Conservation (phyloP, 2,888 invertebrate genomes). For the Volucella bombylans region DNA sequence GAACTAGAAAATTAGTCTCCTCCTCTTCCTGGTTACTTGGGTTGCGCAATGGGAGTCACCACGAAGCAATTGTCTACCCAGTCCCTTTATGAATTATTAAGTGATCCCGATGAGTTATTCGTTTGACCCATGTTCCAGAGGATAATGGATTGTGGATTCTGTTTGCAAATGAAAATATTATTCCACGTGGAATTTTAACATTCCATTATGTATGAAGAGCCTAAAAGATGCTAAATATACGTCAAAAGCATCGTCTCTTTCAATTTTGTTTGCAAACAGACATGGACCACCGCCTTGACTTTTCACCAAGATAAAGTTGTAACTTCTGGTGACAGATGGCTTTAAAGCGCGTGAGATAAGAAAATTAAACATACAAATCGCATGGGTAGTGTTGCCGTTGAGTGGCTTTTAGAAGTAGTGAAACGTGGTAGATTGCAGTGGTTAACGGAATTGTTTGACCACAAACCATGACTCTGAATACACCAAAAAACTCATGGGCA, state of each 20-base stretch:
- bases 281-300: background rate
- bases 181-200: conserved; percentile 51
- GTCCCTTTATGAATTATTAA: conserved; percentile 61
- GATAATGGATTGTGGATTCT: background rate
- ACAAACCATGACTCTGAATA: too few relatives aligned
- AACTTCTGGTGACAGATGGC: conserved; percentile 51
- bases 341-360: background rate
- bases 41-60: too few relatives aligned
- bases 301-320: conserved; percentile 18
- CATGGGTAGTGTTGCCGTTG: too few relatives aligned
- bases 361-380: conserved; percentile 14
- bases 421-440: too few relatives aligned
- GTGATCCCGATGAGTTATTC: conserved; percentile 56
- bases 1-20: background rate
- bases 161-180: background rate
- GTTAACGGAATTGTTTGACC: too few relatives aligned
- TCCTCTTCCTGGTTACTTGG: background rate
- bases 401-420: too few relatives aligned
- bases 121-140: conserved; percentile 43
- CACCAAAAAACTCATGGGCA: too few relatives aligned
- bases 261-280: too few relatives aligned
- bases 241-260: conserved; percentile 11
- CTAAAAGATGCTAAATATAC: conserved; percentile 20
- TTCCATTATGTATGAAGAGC: conserved; percentile 18
- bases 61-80: conserved; percentile 45